phyloP scores from a whole-genome alignment of 2,888 invertebrate species.

The Prenolepis imparis region DNA sequence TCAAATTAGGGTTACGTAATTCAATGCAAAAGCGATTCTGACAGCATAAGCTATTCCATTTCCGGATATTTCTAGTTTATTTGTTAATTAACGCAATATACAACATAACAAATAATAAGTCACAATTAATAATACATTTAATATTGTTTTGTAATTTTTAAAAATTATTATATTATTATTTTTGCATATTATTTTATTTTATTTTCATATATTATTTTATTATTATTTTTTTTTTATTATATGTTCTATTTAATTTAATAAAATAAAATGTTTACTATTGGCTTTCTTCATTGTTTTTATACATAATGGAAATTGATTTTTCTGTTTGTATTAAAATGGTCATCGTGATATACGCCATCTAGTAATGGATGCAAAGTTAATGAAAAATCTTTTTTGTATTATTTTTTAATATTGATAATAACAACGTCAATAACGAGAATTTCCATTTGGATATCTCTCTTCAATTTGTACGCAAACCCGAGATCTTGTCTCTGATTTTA shows the following conservation, averaged over 20 bases:
- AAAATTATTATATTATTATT: too few species aligned
- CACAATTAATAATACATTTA: too few species aligned
- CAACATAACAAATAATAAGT: neutral
- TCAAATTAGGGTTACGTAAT: slow-evolving; percentile 79
- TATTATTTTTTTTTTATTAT: neutral
- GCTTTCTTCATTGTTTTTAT: neutral
- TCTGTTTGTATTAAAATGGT: neutral
- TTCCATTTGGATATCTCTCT: neutral
- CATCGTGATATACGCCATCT: neutral
- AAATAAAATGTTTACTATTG: neutral
- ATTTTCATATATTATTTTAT: neutral
- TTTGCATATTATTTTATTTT: too few species aligned
- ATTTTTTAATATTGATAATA: neutral
- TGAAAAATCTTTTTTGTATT: neutral
- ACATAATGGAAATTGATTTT: neutral
- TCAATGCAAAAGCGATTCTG: slow-evolving; percentile 76
- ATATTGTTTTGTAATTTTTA: too few species aligned
- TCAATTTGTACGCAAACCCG: neutral
- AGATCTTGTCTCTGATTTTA: neutral
- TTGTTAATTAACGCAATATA: neutral
- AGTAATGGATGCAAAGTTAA: neutral
- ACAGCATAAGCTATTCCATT: slow-evolving; percentile 69
- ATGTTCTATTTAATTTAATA: neutral
- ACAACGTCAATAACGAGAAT: neutral
- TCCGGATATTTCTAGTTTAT: neutral